Evolutionary conservation across 1,140 invertebrate species (phyloP), one percentile per base, ranked within the genome.

Genomic region (Drosophila mayri): DNA sequence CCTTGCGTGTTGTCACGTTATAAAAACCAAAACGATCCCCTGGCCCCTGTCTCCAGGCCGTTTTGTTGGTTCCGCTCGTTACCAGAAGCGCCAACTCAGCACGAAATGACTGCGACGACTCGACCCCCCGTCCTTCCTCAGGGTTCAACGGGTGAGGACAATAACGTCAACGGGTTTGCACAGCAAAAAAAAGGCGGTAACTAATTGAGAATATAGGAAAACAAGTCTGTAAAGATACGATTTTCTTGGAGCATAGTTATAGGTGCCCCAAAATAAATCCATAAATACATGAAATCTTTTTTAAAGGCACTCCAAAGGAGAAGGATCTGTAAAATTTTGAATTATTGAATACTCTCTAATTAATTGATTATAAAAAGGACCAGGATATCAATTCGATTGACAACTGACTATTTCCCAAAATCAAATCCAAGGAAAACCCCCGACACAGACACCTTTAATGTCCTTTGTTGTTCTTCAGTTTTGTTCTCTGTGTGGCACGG

Each of bases 1-100:
- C 65, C 65, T 88, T 81, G 91, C 91, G 87, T 92, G 91, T 92
- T 92, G 91, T 92, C 91, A 92, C 87, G 91, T 92, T 92, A 92
- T 92, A 92, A 90, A 90, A 92, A 90, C 75, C 73, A 55, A 58
- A 84, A 63, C 79, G 85, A 88, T 88, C 84, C 83, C 81, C 67
- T 20, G 22, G 20, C 35, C 28, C 59, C 28, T 25, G 43, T 38
- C 59, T 40, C 59, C 37, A 50, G 28, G 38, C 55, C 46, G 46
- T 57, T 65, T 65, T 66, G 57, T 90, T 86, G 76, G 86, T 90
- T 90, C 67, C 86, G 86, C 86, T 90, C 84, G 86, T 90, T 88
- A 85, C 85, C 81, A 84, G 77, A 87, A 90, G 81, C 84, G 81
- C 84, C 84, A 83, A 75, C 67, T 81, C 67, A 44, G 61, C 58